Conservation (phyloP, 2,888 invertebrate species). For the Isotomurus palustris region DNA sequence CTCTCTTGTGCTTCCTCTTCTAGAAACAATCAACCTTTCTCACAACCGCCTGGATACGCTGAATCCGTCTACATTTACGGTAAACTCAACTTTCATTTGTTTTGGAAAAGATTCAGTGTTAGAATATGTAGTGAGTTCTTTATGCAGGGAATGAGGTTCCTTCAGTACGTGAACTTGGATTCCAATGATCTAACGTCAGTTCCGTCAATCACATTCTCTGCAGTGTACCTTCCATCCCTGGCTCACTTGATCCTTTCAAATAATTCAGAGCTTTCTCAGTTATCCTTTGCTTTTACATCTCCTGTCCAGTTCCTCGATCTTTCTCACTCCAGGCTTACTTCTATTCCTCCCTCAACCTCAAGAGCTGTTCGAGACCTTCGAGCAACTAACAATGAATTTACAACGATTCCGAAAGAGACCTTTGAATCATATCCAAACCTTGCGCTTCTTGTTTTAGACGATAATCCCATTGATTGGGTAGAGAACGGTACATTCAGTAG, state of each 20-base stretch:
- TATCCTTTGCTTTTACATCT: conserved; percentile 49
- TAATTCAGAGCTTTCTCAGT: conserved; percentile 65
- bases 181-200: conserved; percentile 38
- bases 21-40: too few species aligned
- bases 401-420: conserved; percentile 72
- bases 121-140: too few species aligned
- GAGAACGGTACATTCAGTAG: conserved; percentile 83
- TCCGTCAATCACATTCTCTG: conserved; percentile 45
- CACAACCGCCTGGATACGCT: too few species aligned
- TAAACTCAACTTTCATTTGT: too few species aligned
- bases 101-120: too few species aligned
- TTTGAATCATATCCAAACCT: conserved; percentile 81
- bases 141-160: conserved; percentile 41
- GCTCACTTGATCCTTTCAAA: conserved; percentile 66
- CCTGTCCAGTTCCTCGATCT: conserved; percentile 79
- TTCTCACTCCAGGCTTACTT: conserved; percentile 72
- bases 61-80: too few species aligned
- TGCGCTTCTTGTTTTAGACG: conserved; percentile 72
- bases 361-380: conserved; percentile 70
- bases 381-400: conserved; percentile 69
- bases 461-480: conserved; percentile 68
- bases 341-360: conserved; percentile 73
- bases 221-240: conserved; percentile 66
- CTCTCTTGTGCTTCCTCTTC: too few species aligned
- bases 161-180: conserved; percentile 46